A percentile compares a stretch with the other conserved stretches of the same genome.
Evolutionary conservation across 2,113 vertebrate genomes (phyloP).

Genomic region (Eleginops maclovinus): DNA sequence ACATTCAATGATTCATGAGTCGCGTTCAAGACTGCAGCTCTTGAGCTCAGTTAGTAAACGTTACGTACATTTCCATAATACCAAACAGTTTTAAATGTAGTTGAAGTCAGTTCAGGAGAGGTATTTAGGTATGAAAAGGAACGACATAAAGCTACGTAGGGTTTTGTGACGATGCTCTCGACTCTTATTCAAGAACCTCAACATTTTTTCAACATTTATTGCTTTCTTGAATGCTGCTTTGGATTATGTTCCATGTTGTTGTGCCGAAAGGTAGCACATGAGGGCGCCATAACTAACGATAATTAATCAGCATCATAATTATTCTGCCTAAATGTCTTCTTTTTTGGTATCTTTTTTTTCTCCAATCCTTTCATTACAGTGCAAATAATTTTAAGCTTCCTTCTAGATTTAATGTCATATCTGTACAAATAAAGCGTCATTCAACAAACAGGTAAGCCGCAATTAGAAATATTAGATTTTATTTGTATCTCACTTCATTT

Average conservation of each 20-base stretch:
- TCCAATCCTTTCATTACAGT: no score
- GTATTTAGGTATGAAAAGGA: fast-evolving
- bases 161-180: not conserved
- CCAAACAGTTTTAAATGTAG: fast-evolving
- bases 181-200: not conserved
- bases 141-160: fast-evolving
- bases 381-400: not conserved
- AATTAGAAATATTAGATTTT: slow-evolving; percentile 52
- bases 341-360: no score
- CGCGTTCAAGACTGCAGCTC: slow-evolving; percentile 52
- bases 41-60: not conserved
- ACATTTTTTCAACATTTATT: not conserved
- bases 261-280: slow-evolving; percentile 2
- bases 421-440: not conserved
- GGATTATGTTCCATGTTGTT: not conserved
- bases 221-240: slow-evolving; percentile 47
- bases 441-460: not conserved
- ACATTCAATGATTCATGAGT: not conserved
- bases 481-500: slow-evolving; percentile 49
- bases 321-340: no score
- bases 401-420: not conserved
- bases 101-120: not conserved
- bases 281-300: slow-evolving; percentile 23
- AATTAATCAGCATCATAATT: not conserved
- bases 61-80: not conserved